These are phyloP conservation scores for Thunnus thynnus DNA, from an alignment of 2,113 vertebrate genomes.

Conservation along the genomic window DNA sequence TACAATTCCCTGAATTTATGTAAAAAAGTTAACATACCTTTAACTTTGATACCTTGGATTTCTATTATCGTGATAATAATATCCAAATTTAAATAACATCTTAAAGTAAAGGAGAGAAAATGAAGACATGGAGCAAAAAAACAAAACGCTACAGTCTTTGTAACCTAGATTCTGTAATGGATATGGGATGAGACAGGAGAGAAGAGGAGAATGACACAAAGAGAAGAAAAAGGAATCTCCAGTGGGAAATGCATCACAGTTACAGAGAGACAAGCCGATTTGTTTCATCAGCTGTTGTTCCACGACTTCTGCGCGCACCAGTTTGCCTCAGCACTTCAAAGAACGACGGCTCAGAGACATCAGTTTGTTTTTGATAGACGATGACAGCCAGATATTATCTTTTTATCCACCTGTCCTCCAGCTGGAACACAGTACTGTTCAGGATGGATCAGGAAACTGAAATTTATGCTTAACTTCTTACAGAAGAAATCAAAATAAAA, in stretches of 20 bases:
- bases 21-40: neutral
- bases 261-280: conserved; percentile 42
- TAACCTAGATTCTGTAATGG: conserved; percentile 53
- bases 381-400: conserved; percentile 27
- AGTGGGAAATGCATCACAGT: conserved; percentile 42
- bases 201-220: conserved; percentile 22
- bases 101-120: neutral
- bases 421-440: neutral
- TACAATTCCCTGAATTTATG: neutral
- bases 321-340: conserved; percentile 47
- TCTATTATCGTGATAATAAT: neutral
- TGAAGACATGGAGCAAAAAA: neutral
- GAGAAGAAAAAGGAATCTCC: conserved; percentile 27
- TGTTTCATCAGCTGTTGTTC: conserved; percentile 52
- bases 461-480: neutral
- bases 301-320: conserved; percentile 23
- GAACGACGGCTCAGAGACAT: conserved; percentile 17
- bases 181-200: conserved; percentile 19
- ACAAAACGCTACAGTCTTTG: neutral
- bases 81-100: neutral
- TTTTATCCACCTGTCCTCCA: conserved; percentile 27
- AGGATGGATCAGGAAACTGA: neutral
- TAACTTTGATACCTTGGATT: neutral
- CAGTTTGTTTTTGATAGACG: conserved; percentile 43
- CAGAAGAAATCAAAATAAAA: conserved; percentile 7